Evolutionary conservation across 1,140 invertebrate species (phyloP).

Genomic region (Bombus polaris): DNA sequence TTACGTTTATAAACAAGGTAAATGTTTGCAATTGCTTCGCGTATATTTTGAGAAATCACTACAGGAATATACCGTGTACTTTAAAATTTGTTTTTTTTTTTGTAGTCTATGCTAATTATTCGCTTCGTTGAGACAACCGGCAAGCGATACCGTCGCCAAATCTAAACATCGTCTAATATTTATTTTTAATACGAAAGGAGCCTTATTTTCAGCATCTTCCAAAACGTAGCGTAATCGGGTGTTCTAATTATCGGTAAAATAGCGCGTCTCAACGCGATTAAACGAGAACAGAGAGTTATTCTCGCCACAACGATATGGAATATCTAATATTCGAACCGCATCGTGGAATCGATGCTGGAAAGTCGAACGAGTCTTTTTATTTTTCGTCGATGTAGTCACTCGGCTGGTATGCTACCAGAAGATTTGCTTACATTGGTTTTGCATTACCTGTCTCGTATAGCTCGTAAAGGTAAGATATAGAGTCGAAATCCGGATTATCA

Average conservation of each 20-base stretch:
- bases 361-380: constrained; percentile 28
- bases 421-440: constrained; percentile 53
- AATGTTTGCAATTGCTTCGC: constrained; percentile 4
- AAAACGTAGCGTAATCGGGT: not conserved
- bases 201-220: not conserved
- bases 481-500: constrained; percentile 13
- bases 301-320: not conserved
- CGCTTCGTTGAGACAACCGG: too few species aligned
- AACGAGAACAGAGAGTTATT: not conserved
- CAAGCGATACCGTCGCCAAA: not conserved
- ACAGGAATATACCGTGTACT: not conserved
- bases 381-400: constrained; percentile 15
- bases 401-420: not conserved
- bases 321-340: constrained; percentile 20
- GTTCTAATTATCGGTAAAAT: not conserved
- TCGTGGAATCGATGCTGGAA: constrained; percentile 12
- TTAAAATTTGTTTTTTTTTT: too few species aligned
- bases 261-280: not conserved
- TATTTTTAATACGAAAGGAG: not conserved
- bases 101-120: too few species aligned
- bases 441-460: constrained; percentile 36
- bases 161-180: not conserved
- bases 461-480: constrained; percentile 4
- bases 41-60: not conserved
- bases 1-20: constrained; percentile 20